Base-by-base conservation (phyloP, 2,797 vertebrate species). In the Tragelaphus oryx region DNA sequence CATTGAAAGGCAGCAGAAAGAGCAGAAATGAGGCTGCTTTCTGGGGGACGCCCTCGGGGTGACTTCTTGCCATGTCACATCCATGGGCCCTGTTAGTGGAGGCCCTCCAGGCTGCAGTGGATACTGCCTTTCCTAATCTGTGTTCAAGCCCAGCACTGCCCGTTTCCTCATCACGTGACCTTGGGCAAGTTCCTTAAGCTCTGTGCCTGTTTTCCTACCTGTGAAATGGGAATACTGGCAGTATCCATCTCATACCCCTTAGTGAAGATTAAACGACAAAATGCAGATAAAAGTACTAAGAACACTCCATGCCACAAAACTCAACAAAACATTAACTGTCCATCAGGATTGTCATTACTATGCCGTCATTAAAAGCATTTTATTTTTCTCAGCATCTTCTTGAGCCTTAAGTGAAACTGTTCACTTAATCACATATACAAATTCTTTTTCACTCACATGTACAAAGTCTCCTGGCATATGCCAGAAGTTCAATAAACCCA, bases 321-420 rank as follows among this genome's bases (percentile, higher is more conserved):
- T 85, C 37, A 16, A 2, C 44, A 68, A 37, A 46, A n/a, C 6
- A 22, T 24, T 26, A 41, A 28, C 14, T 1, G 0, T 22, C 10
- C n/a, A 14, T 52, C 3, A 3, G 24, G 59, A 44, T 28, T 30
- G 2, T 50, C 16, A 2, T 33, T 44, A 28, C 24, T 18, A 8
- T n/a, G 28, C 48, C 30, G 5, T 18, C 8, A 1, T 30, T 78
- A n/a, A n/a, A n/a, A 50, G n/a, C 50, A 1, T 0, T 4, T 3
- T 24, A 13, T 81, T 17, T 50, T 86, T 54, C 88, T 71, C 41
- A 50, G 30, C 55, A 28, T 80, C n/a, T 88, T 48, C 26, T 81
- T 37, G 37, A 85, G 8, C 54, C 24, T 81, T 54, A 17, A 11
- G 37, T 6, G 81, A 84, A 37, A 50, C 78, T 60, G 44, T 57